Evolutionary conservation across 2,888 invertebrate genomes (phyloP), one percentile per base, ranked within the genome.

Genomic region (Cyrtodaria siliqua): DNA sequence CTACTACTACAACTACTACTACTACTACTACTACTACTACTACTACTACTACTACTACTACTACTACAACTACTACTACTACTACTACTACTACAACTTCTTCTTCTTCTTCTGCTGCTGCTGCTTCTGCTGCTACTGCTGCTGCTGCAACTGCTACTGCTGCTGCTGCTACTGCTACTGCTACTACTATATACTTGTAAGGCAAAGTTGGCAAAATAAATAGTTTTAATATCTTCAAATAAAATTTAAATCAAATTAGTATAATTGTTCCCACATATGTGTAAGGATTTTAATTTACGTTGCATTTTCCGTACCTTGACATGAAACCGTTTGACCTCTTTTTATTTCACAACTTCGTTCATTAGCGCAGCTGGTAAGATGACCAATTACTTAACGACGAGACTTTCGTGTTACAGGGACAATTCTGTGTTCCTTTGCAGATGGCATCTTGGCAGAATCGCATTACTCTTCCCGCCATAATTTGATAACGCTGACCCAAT

Each of bases 381-480:
- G 61, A 47, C 69, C 61, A 56, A 62, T 62, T 62, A 56, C 69
- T 70, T 56, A 70, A 69, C 55, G 14, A 61, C 53, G 29, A 18
- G 56, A 33, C 18, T 26, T 42, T 23, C 18, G 40, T 6, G 47
- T 16, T 49, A 56, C 38, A 61, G 33, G 70, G 47, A 63, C 63
- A 20, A 63, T 42, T 57, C 57, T 53, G 49, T 52, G 20, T 33
- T 52, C 33, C 53, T 63, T 20, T 59, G 67, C 80, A 80, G 80
- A 80, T 80, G 80, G 73, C 60, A 27, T 38, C 56, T 18, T 80
- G 80, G 80, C 80, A 80, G 76, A 80, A 77, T 73, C 63, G 20
- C 80, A 80, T 80, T 74, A 62, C 50, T 80, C 76, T 77, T 76
- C 52, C 73, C 67, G 68, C 76, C 73, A 77, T 80, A 80, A 80